These are phyloP conservation scores for Drosophila nigromelanica DNA, from an alignment of 1,140 invertebrate species.

Conservation along the genomic window DNA sequence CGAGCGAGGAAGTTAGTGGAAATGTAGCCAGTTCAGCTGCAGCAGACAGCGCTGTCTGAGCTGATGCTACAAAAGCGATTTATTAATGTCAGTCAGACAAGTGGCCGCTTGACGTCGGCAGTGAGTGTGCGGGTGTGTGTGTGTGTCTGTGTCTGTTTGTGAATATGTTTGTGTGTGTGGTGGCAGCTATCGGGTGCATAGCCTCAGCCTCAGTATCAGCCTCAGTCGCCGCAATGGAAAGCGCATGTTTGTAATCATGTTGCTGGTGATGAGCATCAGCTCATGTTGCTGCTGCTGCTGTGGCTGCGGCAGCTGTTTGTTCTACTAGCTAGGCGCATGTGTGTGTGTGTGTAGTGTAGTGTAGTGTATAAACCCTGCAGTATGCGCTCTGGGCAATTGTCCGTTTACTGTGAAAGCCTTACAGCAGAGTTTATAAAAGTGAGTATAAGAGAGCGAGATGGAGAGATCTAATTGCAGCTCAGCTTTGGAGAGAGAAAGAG, in stretches of 20 bases:
- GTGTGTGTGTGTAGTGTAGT: slow-evolving; percentile 28
- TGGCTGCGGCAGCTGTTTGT: slow-evolving; percentile 59
- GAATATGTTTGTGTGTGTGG: not conserved
- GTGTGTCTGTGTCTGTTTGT: not conserved
- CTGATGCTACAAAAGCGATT: slow-evolving; percentile 76
- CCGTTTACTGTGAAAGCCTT: not conserved
- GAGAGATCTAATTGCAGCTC: not conserved
- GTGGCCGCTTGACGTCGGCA: slow-evolving; percentile 67
- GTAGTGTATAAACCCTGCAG: slow-evolving; percentile 12
- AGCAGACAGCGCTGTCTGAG: slow-evolving; percentile 35
- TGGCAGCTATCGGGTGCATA: slow-evolving; percentile 30
- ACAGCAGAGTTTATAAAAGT: not conserved
- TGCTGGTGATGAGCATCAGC: slow-evolving; percentile 68
- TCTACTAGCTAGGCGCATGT: slow-evolving; percentile 17
- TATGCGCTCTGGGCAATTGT: slow-evolving; percentile 4
- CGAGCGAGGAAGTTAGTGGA: slow-evolving; percentile 27
- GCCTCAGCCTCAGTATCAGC: slow-evolving; percentile 21
- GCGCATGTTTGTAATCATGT: slow-evolving; percentile 74
- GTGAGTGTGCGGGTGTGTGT: slow-evolving; percentile 12
- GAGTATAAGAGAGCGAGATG: not conserved
- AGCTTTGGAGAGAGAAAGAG: not conserved
- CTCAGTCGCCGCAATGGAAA: slow-evolving; percentile 32
- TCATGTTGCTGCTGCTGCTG: slow-evolving; percentile 53
- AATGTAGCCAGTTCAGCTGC: slow-evolving; percentile 48
- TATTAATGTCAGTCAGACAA: slow-evolving; percentile 81